These are phyloP conservation scores for Crocodylus rhombifer DNA, from an alignment of 2,797 vertebrate genomes.

Conservation along the genomic window DNA sequence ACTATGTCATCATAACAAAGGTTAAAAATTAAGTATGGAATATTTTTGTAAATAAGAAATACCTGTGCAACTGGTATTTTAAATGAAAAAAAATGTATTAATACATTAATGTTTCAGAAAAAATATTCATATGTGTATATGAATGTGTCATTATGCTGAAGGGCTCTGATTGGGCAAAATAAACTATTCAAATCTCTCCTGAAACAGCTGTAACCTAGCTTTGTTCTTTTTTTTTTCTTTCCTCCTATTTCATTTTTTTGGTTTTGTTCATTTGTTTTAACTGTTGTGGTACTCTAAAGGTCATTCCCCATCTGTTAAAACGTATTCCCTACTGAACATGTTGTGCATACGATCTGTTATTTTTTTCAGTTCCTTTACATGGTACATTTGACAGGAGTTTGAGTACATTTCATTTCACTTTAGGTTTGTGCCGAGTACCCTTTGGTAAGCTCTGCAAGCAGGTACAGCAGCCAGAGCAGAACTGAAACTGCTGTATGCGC, in stretches of 20 bases:
- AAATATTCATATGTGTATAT: slow-evolving; percentile 86
- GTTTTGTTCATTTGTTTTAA: not conserved
- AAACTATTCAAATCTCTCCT: slow-evolving; percentile 85
- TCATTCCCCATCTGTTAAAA: not conserved
- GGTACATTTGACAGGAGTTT: not conserved
- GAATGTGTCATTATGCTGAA: slow-evolving; percentile 87
- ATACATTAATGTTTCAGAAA: slow-evolving; percentile 84
- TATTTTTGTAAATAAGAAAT: slow-evolving; percentile 88
- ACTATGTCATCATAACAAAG: slow-evolving; percentile 80
- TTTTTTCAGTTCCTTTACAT: not conserved
- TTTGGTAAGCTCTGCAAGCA: not conserved
- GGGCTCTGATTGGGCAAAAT: slow-evolving; percentile 87
- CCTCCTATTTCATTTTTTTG: not conserved
- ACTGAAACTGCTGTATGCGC: not conserved
- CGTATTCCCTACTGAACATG: not conserved
- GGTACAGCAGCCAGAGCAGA: fast-evolving
- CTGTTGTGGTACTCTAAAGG: not conserved
- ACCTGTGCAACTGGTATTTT: slow-evolving; percentile 85
- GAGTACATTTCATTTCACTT: not conserved
- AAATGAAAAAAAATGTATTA: slow-evolving; percentile 84
- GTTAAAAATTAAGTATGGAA: slow-evolving; percentile 82
- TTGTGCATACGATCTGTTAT: not conserved
- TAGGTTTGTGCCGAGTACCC: not conserved
- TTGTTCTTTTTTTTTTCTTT: slow-evolving; percentile 52
- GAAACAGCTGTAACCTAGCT: slow-evolving; percentile 65